phyloP scores from a whole-genome alignment of 2,113 vertebrate species.

The Sarotherodon lohbergeri region DNA sequence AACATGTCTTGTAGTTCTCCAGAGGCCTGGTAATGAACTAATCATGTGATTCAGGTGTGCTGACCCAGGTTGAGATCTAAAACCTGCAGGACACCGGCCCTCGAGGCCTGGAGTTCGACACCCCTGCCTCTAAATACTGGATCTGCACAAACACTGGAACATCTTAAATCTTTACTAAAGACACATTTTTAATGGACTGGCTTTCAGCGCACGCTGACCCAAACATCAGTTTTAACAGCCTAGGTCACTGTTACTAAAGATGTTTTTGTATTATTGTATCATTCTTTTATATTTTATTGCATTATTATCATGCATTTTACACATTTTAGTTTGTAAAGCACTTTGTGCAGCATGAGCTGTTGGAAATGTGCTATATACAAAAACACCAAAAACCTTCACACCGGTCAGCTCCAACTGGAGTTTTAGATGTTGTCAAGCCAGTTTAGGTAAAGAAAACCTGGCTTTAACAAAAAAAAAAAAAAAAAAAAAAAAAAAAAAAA shows the following conservation, averaged over 20 bases:
- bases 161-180: accelerated
- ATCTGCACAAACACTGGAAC: neutral
- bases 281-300: neutral
- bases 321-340: neutral
- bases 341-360: neutral
- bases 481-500: too few species aligned
- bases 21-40: neutral
- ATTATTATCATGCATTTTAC: neutral
- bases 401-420: neutral
- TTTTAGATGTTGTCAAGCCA: neutral
- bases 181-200: accelerated
- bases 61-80: neutral
- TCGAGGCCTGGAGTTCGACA: neutral
- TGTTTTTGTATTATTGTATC: neutral
- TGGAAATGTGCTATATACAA: neutral
- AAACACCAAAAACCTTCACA: neutral
- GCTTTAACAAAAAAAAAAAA: neutral
- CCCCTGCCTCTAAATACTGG: neutral
- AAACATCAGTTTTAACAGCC: neutral
- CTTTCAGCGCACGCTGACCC: neutral
- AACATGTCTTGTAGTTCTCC: neutral
- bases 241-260: accelerated
- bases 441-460: neutral
- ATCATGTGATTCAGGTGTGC: neutral
- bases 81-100: neutral